Conservation (phyloP, 2,113 vertebrate genomes). For the Toxotes jaculatrix region DNA sequence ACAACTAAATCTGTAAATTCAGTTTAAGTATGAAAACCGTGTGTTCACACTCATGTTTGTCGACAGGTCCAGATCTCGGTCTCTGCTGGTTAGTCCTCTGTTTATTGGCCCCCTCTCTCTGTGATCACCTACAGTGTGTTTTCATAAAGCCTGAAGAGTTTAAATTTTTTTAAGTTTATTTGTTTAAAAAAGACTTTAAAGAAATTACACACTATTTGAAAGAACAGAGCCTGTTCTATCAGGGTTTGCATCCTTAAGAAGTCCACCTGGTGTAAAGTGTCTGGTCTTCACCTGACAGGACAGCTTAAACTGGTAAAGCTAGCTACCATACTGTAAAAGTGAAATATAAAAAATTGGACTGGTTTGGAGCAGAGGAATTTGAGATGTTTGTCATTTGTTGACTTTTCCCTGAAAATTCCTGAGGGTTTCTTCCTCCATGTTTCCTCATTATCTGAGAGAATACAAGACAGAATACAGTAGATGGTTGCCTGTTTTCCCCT, state of each 20-base stretch:
- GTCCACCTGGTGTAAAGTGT: not conserved
- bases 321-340: no score
- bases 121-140: not conserved
- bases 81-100: conserved; percentile 9
- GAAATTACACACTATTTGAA: not conserved
- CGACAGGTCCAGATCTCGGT: not conserved
- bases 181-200: not conserved
- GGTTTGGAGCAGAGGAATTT: no score
- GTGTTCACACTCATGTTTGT: not conserved
- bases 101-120: not conserved
- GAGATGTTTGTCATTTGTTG: no score
- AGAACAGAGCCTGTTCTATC: not conserved
- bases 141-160: not conserved
- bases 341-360: no score
- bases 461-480: no score
- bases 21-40: conserved; percentile 1
- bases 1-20: conserved; percentile 25
- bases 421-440: no score
- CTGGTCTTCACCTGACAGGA: no score
- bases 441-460: no score
- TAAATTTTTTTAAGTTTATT: not conserved
- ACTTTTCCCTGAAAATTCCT: no score
- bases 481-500: no score
- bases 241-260: not conserved
- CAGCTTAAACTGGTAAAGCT: no score